Conservation (phyloP, 2,113 vertebrate species). For the Ahaetulla prasina region DNA sequence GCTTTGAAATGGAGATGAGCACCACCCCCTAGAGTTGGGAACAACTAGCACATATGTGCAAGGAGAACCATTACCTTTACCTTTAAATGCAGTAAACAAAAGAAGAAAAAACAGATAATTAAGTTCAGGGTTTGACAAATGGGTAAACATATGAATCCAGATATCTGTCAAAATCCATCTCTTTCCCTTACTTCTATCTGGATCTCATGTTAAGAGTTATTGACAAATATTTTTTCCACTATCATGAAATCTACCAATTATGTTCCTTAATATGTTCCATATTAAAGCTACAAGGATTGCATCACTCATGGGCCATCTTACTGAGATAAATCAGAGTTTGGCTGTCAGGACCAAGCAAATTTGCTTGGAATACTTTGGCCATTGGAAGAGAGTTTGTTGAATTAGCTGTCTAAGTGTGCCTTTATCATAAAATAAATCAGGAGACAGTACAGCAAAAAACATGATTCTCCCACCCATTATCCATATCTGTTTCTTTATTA, state of each 20-base stretch:
- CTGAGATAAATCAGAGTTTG: neutral
- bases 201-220: neutral
- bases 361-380: neutral
- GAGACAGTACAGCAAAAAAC: neutral
- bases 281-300: neutral
- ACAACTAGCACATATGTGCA: too few species aligned
- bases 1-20: too few species aligned
- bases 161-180: neutral
- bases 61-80: too few species aligned
- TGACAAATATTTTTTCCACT: neutral
- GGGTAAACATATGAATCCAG: neutral
- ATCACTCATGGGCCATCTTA: neutral
- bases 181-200: neutral
- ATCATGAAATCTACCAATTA: neutral
- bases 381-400: neutral
- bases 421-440: neutral
- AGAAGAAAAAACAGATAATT: neutral
- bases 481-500: rapidly evolving
- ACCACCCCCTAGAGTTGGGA: too few species aligned
- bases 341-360: neutral
- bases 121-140: neutral
- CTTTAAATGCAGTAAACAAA: neutral
- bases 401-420: neutral
- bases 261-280: neutral
- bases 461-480: rapidly evolving